These are phyloP conservation scores for Standfussiana lucernea DNA, from an alignment of 2,888 invertebrate species.

Conservation along the genomic window DNA sequence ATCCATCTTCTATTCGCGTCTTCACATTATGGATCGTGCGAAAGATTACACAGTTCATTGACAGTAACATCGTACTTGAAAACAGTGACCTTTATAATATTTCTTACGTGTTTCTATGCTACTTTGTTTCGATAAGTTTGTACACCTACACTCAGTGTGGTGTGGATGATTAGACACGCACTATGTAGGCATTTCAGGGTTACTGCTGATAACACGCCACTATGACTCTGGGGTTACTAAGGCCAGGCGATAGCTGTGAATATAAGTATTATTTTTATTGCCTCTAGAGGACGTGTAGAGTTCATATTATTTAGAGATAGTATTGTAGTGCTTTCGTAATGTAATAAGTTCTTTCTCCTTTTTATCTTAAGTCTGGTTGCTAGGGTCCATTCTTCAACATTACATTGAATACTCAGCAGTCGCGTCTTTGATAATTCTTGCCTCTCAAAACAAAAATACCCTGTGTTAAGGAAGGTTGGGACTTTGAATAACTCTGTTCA, in stretches of 20 bases:
- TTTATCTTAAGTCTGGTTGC: conserved; percentile 20
- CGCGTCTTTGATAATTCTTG: not conserved
- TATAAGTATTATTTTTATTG: conserved; percentile 42
- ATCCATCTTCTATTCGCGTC: conserved; percentile 36
- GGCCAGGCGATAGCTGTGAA: conserved; percentile 56
- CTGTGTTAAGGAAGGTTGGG: not conserved
- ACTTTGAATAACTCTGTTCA: not conserved
- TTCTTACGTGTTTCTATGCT: conserved; percentile 51
- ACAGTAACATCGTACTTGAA: conserved; percentile 55
- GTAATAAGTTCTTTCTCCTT: not conserved
- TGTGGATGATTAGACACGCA: conserved; percentile 50
- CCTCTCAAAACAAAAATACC: conserved; percentile 9
- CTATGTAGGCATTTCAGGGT: conserved; percentile 61
- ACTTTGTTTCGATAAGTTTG: conserved; percentile 43
- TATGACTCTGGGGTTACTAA: conserved; percentile 54
- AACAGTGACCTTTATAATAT: conserved; percentile 54
- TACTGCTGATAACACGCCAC: conserved; percentile 58
- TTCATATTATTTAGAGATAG: conserved; percentile 37
- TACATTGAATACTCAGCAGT: not conserved
- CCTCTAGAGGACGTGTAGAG: conserved; percentile 41
- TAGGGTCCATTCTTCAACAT: not conserved
- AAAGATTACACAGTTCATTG: conserved; percentile 66
- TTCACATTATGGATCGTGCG: conserved; percentile 50
- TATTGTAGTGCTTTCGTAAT: conserved; percentile 21
- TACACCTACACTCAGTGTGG: conserved; percentile 25